A percentile compares a stretch with the other conserved stretches of the same genome.
phyloP scores from a whole-genome alignment of 2,888 invertebrate species.

The Drosophila paranaensis region DNA sequence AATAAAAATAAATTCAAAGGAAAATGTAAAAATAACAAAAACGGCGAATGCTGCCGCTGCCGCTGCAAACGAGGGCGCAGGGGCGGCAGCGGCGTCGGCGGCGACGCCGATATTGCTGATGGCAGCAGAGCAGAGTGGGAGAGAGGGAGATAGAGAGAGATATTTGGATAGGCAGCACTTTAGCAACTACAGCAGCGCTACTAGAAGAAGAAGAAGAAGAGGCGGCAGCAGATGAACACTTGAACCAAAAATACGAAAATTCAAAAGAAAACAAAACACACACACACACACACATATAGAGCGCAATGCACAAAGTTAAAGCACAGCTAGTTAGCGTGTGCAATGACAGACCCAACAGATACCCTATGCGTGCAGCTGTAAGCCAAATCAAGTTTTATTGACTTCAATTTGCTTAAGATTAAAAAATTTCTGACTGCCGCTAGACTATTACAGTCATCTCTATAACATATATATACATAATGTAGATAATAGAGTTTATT shows the following conservation, averaged over 20 bases:
- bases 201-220: conserved; percentile 10
- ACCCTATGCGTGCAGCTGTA: background rate
- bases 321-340: background rate
- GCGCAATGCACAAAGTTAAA: conserved; percentile 57
- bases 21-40: conserved; percentile 75
- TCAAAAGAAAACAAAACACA: conserved; percentile 50
- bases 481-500: too few relatives aligned
- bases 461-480: too few relatives aligned
- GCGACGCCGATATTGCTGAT: background rate
- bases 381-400: too few relatives aligned
- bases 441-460: too few relatives aligned
- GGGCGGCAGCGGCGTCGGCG: background rate
- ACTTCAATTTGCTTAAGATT: background rate
- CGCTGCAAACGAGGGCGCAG: conserved; percentile 12
- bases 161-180: conserved; percentile 45
- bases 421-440: background rate
- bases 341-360: background rate
- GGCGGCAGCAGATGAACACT: conserved; percentile 34
- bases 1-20: conserved; percentile 77
- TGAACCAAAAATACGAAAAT: conserved; percentile 58
- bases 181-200: conserved; percentile 31
- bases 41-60: conserved; percentile 58
- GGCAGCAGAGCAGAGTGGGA: background rate
- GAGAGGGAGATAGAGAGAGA: background rate
- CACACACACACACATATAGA: conserved; percentile 14